Conservation (phyloP, 2,113 vertebrate genomes). For the Corydoras sp. region DNA sequence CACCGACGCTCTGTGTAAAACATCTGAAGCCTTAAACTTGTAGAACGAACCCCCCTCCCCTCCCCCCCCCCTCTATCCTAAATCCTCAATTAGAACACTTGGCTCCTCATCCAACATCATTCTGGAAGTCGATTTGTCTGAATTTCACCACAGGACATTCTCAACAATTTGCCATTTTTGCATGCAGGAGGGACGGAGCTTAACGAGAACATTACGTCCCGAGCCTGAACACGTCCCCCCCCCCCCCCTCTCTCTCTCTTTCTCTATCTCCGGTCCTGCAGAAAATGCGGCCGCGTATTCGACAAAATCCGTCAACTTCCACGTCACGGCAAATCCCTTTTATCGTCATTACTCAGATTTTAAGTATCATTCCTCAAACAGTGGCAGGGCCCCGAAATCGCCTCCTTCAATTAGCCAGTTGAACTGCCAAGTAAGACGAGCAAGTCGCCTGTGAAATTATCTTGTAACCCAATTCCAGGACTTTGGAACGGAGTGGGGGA, state of each 20-base stretch:
- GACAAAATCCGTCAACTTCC: conserved; percentile 33
- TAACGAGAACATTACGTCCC: conserved; percentile 1
- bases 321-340: conserved; percentile 47
- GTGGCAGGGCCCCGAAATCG: conserved; percentile 67
- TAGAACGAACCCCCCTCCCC: too few relatives aligned
- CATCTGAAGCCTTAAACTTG: too few relatives aligned
- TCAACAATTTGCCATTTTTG: conserved; percentile 13
- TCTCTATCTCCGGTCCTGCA: neutral
- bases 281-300: conserved; percentile 34
- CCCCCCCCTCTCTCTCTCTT: conserved; percentile 9
- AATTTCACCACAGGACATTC: neutral
- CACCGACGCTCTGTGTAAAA: too few relatives aligned
- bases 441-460: conserved; percentile 81
- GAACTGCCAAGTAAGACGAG: conserved; percentile 78
- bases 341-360: conserved; percentile 60
- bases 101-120: neutral
- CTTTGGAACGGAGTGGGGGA: conserved; percentile 70
- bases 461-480: conserved; percentile 76
- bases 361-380: conserved; percentile 67
- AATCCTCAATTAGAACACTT: neutral
- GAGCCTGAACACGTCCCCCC: neutral
- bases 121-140: neutral
- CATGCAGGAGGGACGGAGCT: neutral
- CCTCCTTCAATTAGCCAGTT: conserved; percentile 76
- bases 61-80: too few relatives aligned